Percentiles rank a stretch among this genome's conserved stretches.
Evolutionary conservation across 2,888 invertebrate genomes (phyloP).

Genomic region (Ectropis crepuscularia): DNA sequence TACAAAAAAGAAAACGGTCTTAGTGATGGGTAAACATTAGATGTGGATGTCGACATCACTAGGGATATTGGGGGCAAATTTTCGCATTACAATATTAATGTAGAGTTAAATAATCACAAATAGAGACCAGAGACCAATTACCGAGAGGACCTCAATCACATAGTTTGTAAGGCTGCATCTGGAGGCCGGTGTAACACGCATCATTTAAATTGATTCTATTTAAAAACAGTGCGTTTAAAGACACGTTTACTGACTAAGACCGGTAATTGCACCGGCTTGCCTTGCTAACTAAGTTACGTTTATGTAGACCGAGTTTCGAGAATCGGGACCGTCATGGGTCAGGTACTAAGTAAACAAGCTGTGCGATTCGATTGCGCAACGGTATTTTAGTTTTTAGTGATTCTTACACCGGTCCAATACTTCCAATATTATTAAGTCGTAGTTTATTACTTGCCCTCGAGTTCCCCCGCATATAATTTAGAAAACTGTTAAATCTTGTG

Average conservation of each 20-base stretch:
- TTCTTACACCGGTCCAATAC: too few species aligned
- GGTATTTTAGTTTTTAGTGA: constrained; percentile 15
- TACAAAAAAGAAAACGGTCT: too few species aligned
- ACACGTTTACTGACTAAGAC: constrained; percentile 25
- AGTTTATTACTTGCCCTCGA: too few species aligned
- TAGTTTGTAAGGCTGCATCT: constrained; percentile 14
- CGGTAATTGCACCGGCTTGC: constrained; percentile 43
- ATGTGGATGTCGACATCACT: too few species aligned
- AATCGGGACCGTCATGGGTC: constrained; percentile 54
- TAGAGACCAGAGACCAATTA: too few species aligned
- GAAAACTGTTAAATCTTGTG: too few species aligned
- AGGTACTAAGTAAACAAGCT: constrained; percentile 42
- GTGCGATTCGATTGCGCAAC: constrained; percentile 50
- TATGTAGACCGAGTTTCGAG: constrained; percentile 47
- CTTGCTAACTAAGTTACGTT: constrained; percentile 44
- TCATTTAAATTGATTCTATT: constrained; percentile 25
- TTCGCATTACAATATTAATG: too few species aligned
- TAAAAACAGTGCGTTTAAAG: constrained; percentile 26
- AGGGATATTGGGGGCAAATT: too few species aligned
- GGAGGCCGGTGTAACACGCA: constrained; percentile 11
- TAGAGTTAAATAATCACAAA: background rate
- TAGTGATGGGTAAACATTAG: too few species aligned
- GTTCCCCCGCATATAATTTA: too few species aligned
- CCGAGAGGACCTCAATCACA: constrained; percentile 7
- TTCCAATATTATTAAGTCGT: too few species aligned